These are phyloP conservation scores for Enteromius thamalakanensis DNA, from an alignment of 2,797 vertebrate species.

Conservation along the genomic window DNA sequence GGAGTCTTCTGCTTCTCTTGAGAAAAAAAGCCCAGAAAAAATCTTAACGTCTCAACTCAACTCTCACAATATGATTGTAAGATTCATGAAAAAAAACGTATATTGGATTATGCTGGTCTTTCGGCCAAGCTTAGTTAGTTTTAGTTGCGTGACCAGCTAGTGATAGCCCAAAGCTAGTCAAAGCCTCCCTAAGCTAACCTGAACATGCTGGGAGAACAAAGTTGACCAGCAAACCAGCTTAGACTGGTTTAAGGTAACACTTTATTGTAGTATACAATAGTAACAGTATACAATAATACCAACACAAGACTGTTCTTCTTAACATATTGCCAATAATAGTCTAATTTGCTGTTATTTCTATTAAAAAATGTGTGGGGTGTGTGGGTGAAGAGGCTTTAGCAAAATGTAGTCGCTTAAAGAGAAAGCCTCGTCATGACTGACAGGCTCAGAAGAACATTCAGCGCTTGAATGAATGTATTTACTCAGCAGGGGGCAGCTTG, in stretches of 20 bases:
- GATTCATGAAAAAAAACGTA: too few relatives aligned
- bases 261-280: too few relatives aligned
- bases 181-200: neutral
- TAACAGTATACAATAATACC: neutral
- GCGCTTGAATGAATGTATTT: conserved; percentile 18
- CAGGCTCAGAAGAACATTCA: conserved; percentile 25
- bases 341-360: neutral
- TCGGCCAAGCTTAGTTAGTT: neutral
- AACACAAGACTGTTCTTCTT: neutral
- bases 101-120: neutral
- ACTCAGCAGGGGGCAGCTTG: conserved; percentile 32
- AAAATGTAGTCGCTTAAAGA: neutral
- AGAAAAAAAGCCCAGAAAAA: neutral
- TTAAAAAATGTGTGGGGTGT: neutral
- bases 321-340: neutral
- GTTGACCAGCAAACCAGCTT: neutral
- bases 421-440: neutral
- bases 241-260: neutral
- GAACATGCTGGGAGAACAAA: neutral
- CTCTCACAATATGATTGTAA: too few relatives aligned
- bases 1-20: neutral
- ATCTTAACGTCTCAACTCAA: neutral
- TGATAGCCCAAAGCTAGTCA: neutral
- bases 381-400: neutral
- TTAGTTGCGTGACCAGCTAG: neutral